A percentile compares a stretch with the other conserved stretches of the same genome.
These are phyloP conservation scores for Nycticryphes semicollaris DNA, from an alignment of 2,113 vertebrate genomes.

Conservation along the genomic window DNA sequence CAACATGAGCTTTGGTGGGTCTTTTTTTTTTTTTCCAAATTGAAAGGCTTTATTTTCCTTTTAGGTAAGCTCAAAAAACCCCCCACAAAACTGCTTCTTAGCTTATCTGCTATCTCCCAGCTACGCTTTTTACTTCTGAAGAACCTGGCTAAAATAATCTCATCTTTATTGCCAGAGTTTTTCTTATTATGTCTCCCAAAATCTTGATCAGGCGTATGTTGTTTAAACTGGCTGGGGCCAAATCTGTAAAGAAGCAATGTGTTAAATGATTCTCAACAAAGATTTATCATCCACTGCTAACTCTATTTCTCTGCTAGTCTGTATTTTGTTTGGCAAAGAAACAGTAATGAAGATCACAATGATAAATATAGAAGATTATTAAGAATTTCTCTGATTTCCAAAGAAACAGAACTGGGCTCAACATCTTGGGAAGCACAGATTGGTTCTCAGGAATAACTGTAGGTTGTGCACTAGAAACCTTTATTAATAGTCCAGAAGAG, in stretches of 20 bases:
- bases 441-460: neutral
- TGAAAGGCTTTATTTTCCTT: neutral
- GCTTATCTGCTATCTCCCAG: neutral
- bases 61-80: neutral
- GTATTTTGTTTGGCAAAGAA: slow-evolving; percentile 29
- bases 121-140: neutral
- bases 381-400: neutral
- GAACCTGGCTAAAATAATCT: neutral
- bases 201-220: neutral
- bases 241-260: neutral
- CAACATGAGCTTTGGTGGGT: neutral
- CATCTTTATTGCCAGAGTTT: neutral
- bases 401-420: neutral
- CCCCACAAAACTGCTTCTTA: neutral
- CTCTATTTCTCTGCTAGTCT: neutral
- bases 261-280: neutral
- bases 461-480: neutral
- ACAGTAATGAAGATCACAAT: neutral
- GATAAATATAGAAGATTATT: neutral
- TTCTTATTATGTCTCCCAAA: neutral
- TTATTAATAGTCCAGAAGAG: neutral
- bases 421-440: neutral
- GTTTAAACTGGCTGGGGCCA: neutral
- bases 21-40: neutral
- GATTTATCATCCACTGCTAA: neutral